Base-by-base conservation (phyloP, 2,797 vertebrate genomes). In the Tokudaia muenninki region DNA sequence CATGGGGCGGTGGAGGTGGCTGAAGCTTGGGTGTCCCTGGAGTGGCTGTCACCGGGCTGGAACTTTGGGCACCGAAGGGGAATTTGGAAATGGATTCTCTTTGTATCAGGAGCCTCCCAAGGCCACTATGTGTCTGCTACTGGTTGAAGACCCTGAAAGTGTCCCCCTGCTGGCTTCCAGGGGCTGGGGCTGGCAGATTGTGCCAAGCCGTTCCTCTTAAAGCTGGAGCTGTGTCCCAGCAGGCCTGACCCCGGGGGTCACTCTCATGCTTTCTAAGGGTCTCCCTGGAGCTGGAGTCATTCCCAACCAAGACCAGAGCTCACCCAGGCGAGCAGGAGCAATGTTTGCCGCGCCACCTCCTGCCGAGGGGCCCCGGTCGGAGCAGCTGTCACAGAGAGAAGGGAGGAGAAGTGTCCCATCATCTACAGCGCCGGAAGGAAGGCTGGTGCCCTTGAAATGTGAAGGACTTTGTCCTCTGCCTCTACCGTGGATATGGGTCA, bases 11-110 rank as follows among this genome's bases (percentile, higher is more conserved):
- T 41, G 41, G n/a, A n/a, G 14, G 47, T 12, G 37, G 70, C 65
- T 41, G 5, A 81, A 50, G 88, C 88, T 1, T 1, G 13, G 29
- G 77, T 5, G 12, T 74, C 63, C 72, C 29, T 9, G 4, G 44
- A 16, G 57, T 5, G 11, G 3, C 0, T 0, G 9, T 37, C 3
- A 0, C 50, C 0, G 8, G 37, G n/a, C 26, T 1, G 19, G 24
- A 13, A 34, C 17, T 29, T 21, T 5, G 11, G 24, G 12, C 31
- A 21, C 31, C n/a, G n/a, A 61, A 55, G 34, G 1, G 8, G 17
- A 2, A 16, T 57, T 52, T 57, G 84, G 61, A n/a, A 81, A 24
- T 1, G 34, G 4, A 16, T 74, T 65, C 52, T 92, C 29, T 44
- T 34, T 21, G 8, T 74, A 29, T 2, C 4, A 12, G 57, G 50